These are phyloP conservation scores for Macrotis lagotis DNA, from an alignment of 2,113 vertebrate genomes.

Conservation along the genomic window DNA sequence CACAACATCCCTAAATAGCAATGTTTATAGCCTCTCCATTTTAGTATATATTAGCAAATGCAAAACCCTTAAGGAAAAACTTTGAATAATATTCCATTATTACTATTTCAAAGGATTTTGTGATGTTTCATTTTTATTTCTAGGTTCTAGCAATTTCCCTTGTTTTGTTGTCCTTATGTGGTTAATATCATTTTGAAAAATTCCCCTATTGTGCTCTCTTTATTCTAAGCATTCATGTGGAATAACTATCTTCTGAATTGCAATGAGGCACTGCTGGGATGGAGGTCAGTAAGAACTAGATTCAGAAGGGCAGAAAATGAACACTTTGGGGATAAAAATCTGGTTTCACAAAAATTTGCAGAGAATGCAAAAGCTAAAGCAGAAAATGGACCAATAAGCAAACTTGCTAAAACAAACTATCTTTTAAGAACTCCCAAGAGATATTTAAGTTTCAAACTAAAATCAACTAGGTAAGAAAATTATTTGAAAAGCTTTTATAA, in stretches of 20 bases:
- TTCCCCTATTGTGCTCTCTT: not conserved
- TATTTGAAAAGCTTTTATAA: not conserved
- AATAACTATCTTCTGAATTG: conserved; percentile 36
- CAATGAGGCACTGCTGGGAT: conserved; percentile 19
- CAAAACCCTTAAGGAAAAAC: conserved; percentile 43
- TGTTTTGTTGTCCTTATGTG: conserved; percentile 17
- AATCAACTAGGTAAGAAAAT: conserved; percentile 30
- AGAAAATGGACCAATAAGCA: conserved; percentile 8
- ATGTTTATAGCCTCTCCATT: conserved; percentile 1
- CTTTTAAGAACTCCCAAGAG: conserved; percentile 18
- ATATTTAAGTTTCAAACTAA: conserved; percentile 42
- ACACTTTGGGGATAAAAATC: conserved; percentile 23
- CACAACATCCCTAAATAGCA: not conserved
- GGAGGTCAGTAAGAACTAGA: conserved; percentile 44
- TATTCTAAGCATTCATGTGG: conserved; percentile 28
- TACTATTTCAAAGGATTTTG: conserved; percentile 20
- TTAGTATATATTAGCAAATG: not conserved
- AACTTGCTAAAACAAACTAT: conserved; percentile 24
- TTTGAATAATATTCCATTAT: not conserved
- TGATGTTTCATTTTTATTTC: not conserved
- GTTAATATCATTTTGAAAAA: conserved; percentile 36
- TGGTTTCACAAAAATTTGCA: conserved; percentile 25
- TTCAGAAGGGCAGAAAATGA: conserved; percentile 26
- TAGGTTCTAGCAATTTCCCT: conserved; percentile 1
- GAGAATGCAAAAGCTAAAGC: conserved; percentile 3